Percentiles rank a stretch among this genome's conserved stretches.
These are phyloP conservation scores for Sebastes taczanowskii DNA, from an alignment of 2,797 vertebrate species.

Conservation along the genomic window DNA sequence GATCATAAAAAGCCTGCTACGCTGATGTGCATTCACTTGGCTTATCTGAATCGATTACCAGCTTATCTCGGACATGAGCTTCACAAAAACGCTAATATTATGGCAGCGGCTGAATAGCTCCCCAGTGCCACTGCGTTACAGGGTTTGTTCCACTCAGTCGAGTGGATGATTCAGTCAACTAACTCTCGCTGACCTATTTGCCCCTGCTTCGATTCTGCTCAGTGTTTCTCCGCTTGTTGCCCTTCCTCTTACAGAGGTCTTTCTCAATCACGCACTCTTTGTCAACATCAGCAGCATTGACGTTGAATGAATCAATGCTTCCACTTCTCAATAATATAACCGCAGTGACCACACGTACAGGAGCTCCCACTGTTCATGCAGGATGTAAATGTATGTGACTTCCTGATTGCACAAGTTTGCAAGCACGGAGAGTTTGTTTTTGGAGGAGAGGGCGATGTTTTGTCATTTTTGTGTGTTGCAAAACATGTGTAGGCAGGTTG, in stretches of 20 bases:
- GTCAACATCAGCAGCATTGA: constrained; percentile 68
- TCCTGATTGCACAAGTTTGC: constrained; percentile 76
- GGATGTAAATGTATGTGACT: constrained; percentile 66
- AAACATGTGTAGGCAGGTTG: constrained; percentile 32
- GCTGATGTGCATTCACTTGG: constrained; percentile 20
- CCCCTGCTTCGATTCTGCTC: constrained; percentile 42
- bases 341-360: constrained; percentile 48
- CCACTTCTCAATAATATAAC: constrained; percentile 74
- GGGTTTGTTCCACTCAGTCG: constrained; percentile 62
- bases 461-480: constrained; percentile 40
- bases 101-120: constrained; percentile 34
- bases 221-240: constrained; percentile 39
- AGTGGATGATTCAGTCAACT: constrained; percentile 72
- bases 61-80: constrained; percentile 31
- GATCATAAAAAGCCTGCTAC: constrained; percentile 29
- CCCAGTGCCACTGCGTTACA: constrained; percentile 17
- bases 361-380: constrained; percentile 27
- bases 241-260: constrained; percentile 71
- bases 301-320: constrained; percentile 70
- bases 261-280: constrained; percentile 70
- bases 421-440: constrained; percentile 23
- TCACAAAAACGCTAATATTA: constrained; percentile 36
- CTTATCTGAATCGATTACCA: constrained; percentile 45
- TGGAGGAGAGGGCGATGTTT: constrained; percentile 32
- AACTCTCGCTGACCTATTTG: constrained; percentile 59